These are phyloP conservation scores for Nemoura dubitans DNA, from an alignment of 2,888 invertebrate species.

Conservation along the genomic window DNA sequence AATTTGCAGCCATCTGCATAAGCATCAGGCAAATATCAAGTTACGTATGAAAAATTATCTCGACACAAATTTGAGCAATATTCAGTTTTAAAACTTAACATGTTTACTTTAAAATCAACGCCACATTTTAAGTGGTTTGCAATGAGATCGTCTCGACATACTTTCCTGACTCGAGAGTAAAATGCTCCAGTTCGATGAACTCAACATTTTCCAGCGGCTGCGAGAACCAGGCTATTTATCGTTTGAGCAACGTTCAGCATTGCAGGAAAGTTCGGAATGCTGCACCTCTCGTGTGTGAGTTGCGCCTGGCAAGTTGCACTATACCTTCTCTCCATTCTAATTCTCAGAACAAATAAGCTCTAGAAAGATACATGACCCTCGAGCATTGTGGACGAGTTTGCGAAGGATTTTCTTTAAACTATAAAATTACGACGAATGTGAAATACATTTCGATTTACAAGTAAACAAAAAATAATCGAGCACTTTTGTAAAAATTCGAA, in stretches of 20 bases:
- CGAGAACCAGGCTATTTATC: background rate
- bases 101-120: background rate
- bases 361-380: too few species aligned
- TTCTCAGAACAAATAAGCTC: background rate
- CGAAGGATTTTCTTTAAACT: too few species aligned
- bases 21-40: background rate
- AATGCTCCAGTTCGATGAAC: background rate
- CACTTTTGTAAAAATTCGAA: background rate
- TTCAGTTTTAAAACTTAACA: background rate
- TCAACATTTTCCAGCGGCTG: background rate
- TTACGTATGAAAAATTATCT: background rate
- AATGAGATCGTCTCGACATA: background rate
- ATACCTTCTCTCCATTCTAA: background rate
- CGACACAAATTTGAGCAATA: background rate
- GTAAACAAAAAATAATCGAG: background rate
- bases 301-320: background rate
- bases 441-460: constrained; percentile 1
- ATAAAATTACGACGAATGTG: background rate
- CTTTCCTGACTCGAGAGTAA: background rate
- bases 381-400: too few species aligned
- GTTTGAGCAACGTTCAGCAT: background rate
- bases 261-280: background rate
- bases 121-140: background rate
- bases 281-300: background rate
- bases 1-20: background rate